Evolutionary conservation across 2,113 vertebrate species (phyloP), one percentile per base, ranked within the genome.

Genomic region (Butorides virescens): DNA sequence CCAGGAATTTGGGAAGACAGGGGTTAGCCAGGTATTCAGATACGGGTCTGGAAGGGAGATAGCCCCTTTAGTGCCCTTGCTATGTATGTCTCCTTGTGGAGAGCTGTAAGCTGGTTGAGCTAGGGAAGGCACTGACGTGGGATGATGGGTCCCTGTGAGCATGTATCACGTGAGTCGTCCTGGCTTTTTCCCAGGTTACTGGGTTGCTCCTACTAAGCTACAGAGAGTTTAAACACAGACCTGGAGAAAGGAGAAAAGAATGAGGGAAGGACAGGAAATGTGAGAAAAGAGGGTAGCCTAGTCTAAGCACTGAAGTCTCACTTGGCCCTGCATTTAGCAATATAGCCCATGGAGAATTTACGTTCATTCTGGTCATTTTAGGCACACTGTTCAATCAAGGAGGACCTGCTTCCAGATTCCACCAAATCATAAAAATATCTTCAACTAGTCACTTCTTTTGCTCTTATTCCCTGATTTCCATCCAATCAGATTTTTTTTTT

Each of bases 81-180:
- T 56, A 18, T 0, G 0, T 37, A 16, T 29, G 11, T 34, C 30
- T 88, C n/a, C 8, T 3, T 19, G 49, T 15, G 39, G 36, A 61
- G 29, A 15, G 30, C 61, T 86, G 50, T n/a, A 59, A 77, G 32
- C 19, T 88, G 67, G 18, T 29, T 36, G 34, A 58, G 27, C 26
- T 27, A 34, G 14, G n/a, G 29, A 56, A 16, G 29, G 10, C 39
- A 46, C 22, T 6, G 3, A 3, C 18, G 18, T 20, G 32, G 25
- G 19, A 14, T 58, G 34, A 23, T 52, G 0, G 2, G 34, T 68
- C 26, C 25, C 34, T 49, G 30, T 23, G n/a, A 56, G 6, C 13
- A 3, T 11, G 13, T 15, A 14, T 30, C 46, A 18, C 14, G 22
- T 36, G 53, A 76, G 42, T 62, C 2, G 3, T 53, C 15, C 34